These are phyloP conservation scores for Sitophilus oryzae DNA, from an alignment of 1,140 invertebrate genomes.

Conservation along the genomic window DNA sequence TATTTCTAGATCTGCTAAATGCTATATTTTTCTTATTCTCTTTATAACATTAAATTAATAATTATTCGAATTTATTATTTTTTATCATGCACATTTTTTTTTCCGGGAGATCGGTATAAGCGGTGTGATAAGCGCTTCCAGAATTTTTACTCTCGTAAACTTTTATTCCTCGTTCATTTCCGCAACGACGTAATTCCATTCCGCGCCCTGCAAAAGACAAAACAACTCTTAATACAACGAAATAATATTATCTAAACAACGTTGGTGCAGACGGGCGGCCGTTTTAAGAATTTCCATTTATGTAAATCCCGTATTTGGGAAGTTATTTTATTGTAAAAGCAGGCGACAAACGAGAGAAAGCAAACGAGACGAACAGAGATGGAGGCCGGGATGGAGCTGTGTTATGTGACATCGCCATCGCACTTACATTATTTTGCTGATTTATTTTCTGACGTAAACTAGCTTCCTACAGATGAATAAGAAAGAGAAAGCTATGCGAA, in stretches of 20 bases:
- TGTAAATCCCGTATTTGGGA: slow-evolving; percentile 15
- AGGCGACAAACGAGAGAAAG: slow-evolving; percentile 2
- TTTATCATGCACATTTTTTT: too few relatives aligned
- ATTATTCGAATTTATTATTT: too few relatives aligned
- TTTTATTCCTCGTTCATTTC: not conserved
- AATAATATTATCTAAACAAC: slow-evolving; percentile 19
- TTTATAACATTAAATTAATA: too few relatives aligned
- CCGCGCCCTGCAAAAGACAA: slow-evolving; percentile 4
- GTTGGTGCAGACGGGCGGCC: not conserved
- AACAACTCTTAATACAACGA: slow-evolving; percentile 14
- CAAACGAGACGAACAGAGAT: slow-evolving; percentile 6
- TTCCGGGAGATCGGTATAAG: too few relatives aligned
- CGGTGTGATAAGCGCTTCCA: too few relatives aligned
- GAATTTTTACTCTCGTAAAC: not conserved
- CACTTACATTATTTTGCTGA: slow-evolving; percentile 11
- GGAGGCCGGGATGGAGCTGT: slow-evolving; percentile 6
- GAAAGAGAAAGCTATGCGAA: slow-evolving; percentile 10
- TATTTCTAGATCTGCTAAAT: too few relatives aligned
- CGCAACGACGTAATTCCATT: not conserved
- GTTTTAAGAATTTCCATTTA: slow-evolving; percentile 19
- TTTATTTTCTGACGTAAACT: slow-evolving; percentile 18
- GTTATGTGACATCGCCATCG: slow-evolving; percentile 7
- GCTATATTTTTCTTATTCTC: too few relatives aligned
- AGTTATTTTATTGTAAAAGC: slow-evolving; percentile 16
- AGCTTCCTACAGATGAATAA: slow-evolving; percentile 9